Base-by-base conservation (phyloP, 2,797 vertebrate genomes). In the Triplophysa yarkandensis region DNA sequence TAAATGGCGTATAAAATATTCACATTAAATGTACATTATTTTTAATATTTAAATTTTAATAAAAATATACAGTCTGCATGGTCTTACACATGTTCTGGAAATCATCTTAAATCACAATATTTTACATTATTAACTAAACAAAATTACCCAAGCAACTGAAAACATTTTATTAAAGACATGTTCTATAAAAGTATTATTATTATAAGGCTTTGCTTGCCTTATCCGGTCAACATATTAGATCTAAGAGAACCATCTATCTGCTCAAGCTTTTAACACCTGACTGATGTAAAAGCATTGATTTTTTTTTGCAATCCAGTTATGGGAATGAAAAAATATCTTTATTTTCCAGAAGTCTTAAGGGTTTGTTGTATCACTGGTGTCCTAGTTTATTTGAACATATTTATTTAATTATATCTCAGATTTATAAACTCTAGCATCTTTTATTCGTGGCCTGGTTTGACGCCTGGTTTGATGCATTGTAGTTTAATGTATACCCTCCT, bases 371-470 rank as follows among this genome's bases (percentile, higher is more conserved):
- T 54, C 57, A 76, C 34, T 77, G 79, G 39, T 65, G 34, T 19
- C 36, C 70, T 27, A n/a, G n/a, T 83, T 84, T 83, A 36, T 71
- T 78, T 23, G 25, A 68, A 81, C 32, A 21, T 64, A 46, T 77
- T 81, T 73, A 57, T 80, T 74, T 71, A 73, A 78, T 77, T 70
- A 17, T 16, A 43, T 78, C 44, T 48, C 46, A 17, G 16, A 80
- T 79, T 76, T 52, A 78, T 36, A 50, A 28, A 52, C 21, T 52
- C 19, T 4, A 21, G 7, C 11, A 80, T 80, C 10, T 19, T 82
- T 80, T 80, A 78, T 76, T 76, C 14, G 75, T 68, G 14, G 52
- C 52, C 55, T 55, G 3, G 1, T 60, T 76, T 57, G 21, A 62
- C 61, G 25, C n/a, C n/a, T n/a, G n/a, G n/a, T 17, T 50, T 43